These are phyloP conservation scores for Poliocrania exsul DNA, from an alignment of 2,797 vertebrate species.

Conservation along the genomic window DNA sequence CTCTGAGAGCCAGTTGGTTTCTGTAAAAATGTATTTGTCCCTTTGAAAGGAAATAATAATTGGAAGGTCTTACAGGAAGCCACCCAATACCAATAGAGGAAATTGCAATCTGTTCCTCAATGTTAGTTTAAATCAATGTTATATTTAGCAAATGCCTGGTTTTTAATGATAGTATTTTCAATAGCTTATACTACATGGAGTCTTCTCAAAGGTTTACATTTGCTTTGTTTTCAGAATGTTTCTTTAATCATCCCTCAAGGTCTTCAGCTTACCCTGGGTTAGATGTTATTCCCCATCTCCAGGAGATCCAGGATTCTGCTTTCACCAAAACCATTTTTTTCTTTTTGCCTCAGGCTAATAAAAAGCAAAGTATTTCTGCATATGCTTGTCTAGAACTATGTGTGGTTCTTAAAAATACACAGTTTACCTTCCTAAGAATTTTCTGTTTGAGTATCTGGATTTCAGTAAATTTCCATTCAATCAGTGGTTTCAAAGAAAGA, in stretches of 20 bases:
- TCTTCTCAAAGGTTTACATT: conserved; percentile 35
- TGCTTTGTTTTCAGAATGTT: conserved; percentile 62
- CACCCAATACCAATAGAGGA: conserved; percentile 39
- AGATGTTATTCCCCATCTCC: background rate
- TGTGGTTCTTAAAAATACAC: conserved; percentile 14
- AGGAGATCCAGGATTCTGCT: conserved; percentile 52
- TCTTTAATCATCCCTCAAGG: conserved; percentile 15
- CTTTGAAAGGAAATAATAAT: conserved; percentile 64
- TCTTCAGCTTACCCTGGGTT: conserved; percentile 36
- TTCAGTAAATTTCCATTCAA: conserved; percentile 50
- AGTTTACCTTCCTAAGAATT: conserved; percentile 58
- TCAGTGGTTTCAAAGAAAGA: conserved; percentile 52
- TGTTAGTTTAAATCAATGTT: conserved; percentile 62
- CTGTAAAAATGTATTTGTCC: conserved; percentile 58
- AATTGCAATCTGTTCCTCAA: conserved; percentile 65
- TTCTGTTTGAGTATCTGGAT: conserved; percentile 54
- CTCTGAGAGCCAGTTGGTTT: conserved; percentile 40
- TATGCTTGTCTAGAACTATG: background rate
- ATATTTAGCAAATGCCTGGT: conserved; percentile 41
- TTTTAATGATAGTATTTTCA: conserved; percentile 57
- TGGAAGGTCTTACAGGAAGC: conserved; percentile 71
- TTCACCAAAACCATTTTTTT: conserved; percentile 10
- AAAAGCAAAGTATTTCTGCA: conserved; percentile 37
- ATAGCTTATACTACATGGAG: background rate
- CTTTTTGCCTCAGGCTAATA: conserved; percentile 10